Evolutionary conservation across 2,888 invertebrate genomes (phyloP), one percentile per base, ranked within the genome.

Genomic region (Neoascia interrupta): DNA sequence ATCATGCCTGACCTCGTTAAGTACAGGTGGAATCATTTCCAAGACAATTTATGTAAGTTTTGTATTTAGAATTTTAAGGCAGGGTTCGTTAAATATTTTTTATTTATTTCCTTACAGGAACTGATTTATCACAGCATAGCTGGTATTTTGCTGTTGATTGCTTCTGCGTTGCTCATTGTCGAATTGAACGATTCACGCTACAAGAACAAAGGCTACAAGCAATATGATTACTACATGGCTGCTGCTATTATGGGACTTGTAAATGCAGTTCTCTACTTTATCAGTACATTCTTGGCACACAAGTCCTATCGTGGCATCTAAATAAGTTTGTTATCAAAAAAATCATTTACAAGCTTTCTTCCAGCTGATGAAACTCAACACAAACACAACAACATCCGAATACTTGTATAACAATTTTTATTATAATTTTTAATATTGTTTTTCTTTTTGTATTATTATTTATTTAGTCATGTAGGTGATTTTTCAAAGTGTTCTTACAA

Each of bases 11-110:
- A 89, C 93, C 23, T 96, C 96, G 1, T 90, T 95, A 49, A 92
- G 95, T 11, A 94, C 96, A 0, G 93, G 95, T n/a, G 92, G 94
- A 26, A 93, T 96, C 82, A 92, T 96, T 84, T 92, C 95, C 1
- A 96, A 96, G 90, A 96, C 88, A 11, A 88, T 88, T 68, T 88
- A 87, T 73, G 88, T 88, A 82, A 86, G 88, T 39, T 47, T 41
- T 34, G 31, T 18, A 41, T n/a, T n/a, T n/a, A n/a, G n/a, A 31
- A 15, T 1, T 39, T 16, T 16, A 15, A 39, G 1, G 6, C 15
- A 19, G 11, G 8, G 11, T 2, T n/a, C n/a, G n/a, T n/a, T n/a
- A n/a, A n/a, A n/a, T n/a, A n/a, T n/a, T n/a, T n/a, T n/a, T n/a
- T n/a, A n/a, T n/a, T n/a, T n/a, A n/a, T 6, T 21, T 58, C n/a